Evolutionary conservation across 2,113 vertebrate genomes (phyloP).

Genomic region (Nerophis ophidion): DNA sequence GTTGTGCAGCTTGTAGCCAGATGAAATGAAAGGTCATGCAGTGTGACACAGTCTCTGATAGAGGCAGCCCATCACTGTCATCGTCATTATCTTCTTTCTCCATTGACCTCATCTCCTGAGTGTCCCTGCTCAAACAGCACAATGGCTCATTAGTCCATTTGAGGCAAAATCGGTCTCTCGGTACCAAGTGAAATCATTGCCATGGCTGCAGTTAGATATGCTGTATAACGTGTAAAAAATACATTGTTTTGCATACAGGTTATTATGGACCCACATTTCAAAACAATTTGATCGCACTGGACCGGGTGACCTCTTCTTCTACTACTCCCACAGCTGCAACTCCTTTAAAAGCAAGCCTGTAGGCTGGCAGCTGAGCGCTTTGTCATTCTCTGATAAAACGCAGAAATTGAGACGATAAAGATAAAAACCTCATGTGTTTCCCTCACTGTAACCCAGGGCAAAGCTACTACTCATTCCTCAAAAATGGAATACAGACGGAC

Average conservation of each 20-base stretch:
- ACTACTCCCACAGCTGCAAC: constrained; percentile 7
- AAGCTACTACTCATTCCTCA: constrained; percentile 16
- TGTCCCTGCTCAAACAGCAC: constrained; percentile 16
- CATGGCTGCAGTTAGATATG: not conserved
- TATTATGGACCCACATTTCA: not conserved
- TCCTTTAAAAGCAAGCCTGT: constrained; percentile 19
- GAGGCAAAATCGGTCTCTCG: constrained; percentile 18
- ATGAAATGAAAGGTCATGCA: constrained; percentile 45
- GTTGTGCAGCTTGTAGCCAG: constrained; percentile 21
- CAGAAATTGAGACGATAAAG: constrained; percentile 22
- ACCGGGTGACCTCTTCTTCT: not conserved
- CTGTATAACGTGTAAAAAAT: too few relatives aligned
- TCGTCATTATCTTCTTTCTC: constrained; percentile 41
- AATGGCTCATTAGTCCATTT: constrained; percentile 29
- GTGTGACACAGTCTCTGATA: constrained; percentile 27
- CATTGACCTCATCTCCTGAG: constrained; percentile 38
- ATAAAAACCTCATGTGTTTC: constrained; percentile 7
- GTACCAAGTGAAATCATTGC: constrained; percentile 15
- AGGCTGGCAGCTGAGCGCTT: constrained; percentile 14
- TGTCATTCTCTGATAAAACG: constrained; percentile 28
- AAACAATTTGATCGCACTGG: not conserved
- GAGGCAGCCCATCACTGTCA: constrained; percentile 47
- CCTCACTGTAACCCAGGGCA: constrained; percentile 23
- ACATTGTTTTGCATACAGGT: not conserved
- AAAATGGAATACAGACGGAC: constrained; percentile 16